A percentile compares a stretch with the other conserved stretches of the same genome.
Evolutionary conservation across 2,888 invertebrate species (phyloP).

Genomic region (Tiphia femorata): DNA sequence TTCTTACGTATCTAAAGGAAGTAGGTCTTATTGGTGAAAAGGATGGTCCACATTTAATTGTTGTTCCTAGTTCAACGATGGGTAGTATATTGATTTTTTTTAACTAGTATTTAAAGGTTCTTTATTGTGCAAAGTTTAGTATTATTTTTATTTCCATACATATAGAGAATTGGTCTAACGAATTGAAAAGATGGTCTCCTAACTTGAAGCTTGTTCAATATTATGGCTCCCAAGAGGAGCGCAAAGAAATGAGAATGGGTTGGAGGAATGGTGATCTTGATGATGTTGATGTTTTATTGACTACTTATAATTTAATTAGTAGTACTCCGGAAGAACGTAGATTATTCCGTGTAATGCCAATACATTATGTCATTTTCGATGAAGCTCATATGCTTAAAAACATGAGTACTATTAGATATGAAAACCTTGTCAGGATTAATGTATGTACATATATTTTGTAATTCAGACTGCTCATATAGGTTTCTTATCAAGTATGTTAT

Average conservation of each 20-base stretch:
- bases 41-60: conserved; percentile 88
- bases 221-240: conserved; percentile 89
- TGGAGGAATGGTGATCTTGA: conserved; percentile 81
- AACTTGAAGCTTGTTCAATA: conserved; percentile 85
- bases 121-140: background rate
- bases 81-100: conserved; percentile 70
- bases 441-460: conserved; percentile 66
- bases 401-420: conserved; percentile 93
- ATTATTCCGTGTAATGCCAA: conserved; percentile 88
- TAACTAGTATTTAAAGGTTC: background rate
- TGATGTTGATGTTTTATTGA: conserved; percentile 86
- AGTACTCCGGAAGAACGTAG: conserved; percentile 91
- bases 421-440: conserved; percentile 88
- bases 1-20: conserved; percentile 90
- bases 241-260: conserved; percentile 81
- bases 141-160: no score
- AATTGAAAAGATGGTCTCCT: conserved; percentile 85
- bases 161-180: conserved; percentile 88
- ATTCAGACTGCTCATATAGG: conserved; percentile 3
- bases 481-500: conserved; percentile 10
- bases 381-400: conserved; percentile 99
- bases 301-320: conserved; percentile 88
- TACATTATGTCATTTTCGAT: conserved; percentile 95
- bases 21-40: conserved; percentile 72
- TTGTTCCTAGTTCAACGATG: conserved; percentile 96